Conservation (phyloP, 2,888 invertebrate genomes). For the Belgica antarctica region DNA sequence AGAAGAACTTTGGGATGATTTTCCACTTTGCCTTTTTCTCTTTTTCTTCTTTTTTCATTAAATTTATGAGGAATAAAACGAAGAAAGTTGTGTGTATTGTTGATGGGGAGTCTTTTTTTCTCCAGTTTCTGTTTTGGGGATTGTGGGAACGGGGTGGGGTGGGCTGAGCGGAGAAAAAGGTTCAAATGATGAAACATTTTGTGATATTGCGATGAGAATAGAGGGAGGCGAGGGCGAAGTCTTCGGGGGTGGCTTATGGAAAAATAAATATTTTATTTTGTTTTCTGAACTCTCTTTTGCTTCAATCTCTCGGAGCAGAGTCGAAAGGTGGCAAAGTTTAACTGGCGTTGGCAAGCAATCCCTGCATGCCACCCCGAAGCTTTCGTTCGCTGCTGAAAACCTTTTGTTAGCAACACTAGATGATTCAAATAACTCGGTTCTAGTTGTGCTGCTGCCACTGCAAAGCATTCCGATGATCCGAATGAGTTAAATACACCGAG, state of each 20-base stretch:
- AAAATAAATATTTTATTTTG: slow-evolving; percentile 39
- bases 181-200: slow-evolving; percentile 38
- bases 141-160: neutral
- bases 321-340: neutral
- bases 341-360: too few relatives aligned
- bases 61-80: slow-evolving; percentile 8
- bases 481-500: neutral
- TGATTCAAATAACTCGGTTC: too few relatives aligned
- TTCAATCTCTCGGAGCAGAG: neutral
- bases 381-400: neutral
- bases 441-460: too few relatives aligned
- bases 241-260: slow-evolving; percentile 33
- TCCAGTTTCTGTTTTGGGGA: neutral
- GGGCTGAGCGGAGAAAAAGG: neutral
- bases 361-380: too few relatives aligned
- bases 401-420: neutral
- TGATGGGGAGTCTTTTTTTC: neutral
- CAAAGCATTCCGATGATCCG: too few relatives aligned
- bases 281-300: neutral
- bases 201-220: slow-evolving; percentile 7
- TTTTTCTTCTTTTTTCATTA: slow-evolving; percentile 14
- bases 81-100: slow-evolving; percentile 14
- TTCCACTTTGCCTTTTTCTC: slow-evolving; percentile 20
- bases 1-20: slow-evolving; percentile 19
- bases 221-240: neutral